A percentile compares a stretch with the other conserved stretches of the same genome.
Conservation (phyloP, 1,140 invertebrate species). For the Pogonomyrmex californicus region DNA sequence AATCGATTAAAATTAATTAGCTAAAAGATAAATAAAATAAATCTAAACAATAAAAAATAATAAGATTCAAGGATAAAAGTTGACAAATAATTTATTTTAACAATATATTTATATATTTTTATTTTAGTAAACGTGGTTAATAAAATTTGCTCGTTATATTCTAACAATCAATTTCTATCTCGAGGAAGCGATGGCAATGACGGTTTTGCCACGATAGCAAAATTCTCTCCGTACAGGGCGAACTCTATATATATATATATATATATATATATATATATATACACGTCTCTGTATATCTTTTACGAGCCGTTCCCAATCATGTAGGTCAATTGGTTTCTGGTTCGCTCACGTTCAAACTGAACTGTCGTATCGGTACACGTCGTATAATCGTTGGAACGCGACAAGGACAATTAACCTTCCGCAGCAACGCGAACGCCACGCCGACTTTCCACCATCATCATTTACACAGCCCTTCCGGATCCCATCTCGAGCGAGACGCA, state of each 20-base stretch:
- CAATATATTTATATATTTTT: neutral
- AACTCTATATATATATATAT: neutral
- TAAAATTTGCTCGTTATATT: neutral
- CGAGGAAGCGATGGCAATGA: neutral
- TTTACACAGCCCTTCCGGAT: slow-evolving; percentile 53
- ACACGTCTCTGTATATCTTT: slow-evolving; percentile 19
- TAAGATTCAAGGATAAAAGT: neutral
- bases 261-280: too few relatives aligned
- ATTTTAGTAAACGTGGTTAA: neutral
- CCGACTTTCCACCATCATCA: slow-evolving; percentile 54
- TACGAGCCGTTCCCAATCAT: slow-evolving; percentile 34
- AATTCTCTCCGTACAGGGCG: neutral
- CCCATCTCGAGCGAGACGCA: slow-evolving; percentile 44
- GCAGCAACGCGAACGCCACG: slow-evolving; percentile 35
- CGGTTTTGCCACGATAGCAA: neutral
- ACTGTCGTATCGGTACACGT: slow-evolving; percentile 40
- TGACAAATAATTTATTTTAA: neutral
- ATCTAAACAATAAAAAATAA: neutral
- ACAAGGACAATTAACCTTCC: slow-evolving; percentile 60
- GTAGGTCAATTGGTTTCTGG: slow-evolving; percentile 50
- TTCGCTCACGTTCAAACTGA: slow-evolving; percentile 20
- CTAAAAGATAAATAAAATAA: neutral
- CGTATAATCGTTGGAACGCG: slow-evolving; percentile 45
- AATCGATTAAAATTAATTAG: neutral
- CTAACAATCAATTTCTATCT: neutral